These are phyloP conservation scores for Carcina quercana DNA, from an alignment of 2,888 invertebrate genomes.

Conservation along the genomic window DNA sequence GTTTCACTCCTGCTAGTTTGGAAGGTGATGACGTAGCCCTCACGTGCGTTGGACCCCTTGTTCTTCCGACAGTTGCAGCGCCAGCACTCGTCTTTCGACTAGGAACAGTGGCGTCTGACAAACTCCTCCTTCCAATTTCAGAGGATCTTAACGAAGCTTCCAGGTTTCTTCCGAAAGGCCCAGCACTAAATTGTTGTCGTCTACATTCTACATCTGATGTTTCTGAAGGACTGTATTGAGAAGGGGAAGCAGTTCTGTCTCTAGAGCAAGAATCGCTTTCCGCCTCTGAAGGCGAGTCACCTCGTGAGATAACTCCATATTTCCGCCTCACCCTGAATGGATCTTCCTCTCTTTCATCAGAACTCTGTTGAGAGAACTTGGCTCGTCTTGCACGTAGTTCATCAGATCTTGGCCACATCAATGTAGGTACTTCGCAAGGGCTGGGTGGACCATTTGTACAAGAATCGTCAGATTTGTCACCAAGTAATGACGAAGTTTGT, in stretches of 20 bases:
- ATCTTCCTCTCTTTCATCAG: conserved; percentile 82
- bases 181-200: conserved; percentile 75
- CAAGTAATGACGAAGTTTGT: conserved; percentile 60
- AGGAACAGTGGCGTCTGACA: conserved; percentile 67
- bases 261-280: conserved; percentile 76
- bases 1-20: conserved; percentile 78
- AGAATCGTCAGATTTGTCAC: conserved; percentile 63
- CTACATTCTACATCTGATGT: conserved; percentile 60
- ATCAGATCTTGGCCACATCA: conserved; percentile 67
- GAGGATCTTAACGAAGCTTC: conserved; percentile 70
- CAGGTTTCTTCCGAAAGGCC: conserved; percentile 74
- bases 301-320: conserved; percentile 53
- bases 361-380: conserved; percentile 80
- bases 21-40: conserved; percentile 87
- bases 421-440: conserved; percentile 48
- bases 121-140: conserved; percentile 68
- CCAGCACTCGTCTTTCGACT: conserved; percentile 77
- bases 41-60: conserved; percentile 77
- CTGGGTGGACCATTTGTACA: conserved; percentile 63
- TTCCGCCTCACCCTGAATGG: conserved; percentile 50
- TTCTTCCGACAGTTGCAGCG: conserved; percentile 47
- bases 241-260: conserved; percentile 76
- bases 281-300: conserved; percentile 83
- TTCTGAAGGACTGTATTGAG: conserved; percentile 80
- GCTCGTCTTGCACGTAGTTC: conserved; percentile 58